These are phyloP conservation scores for Petroica traversi DNA, from an alignment of 2,113 vertebrate species.

Conservation along the genomic window DNA sequence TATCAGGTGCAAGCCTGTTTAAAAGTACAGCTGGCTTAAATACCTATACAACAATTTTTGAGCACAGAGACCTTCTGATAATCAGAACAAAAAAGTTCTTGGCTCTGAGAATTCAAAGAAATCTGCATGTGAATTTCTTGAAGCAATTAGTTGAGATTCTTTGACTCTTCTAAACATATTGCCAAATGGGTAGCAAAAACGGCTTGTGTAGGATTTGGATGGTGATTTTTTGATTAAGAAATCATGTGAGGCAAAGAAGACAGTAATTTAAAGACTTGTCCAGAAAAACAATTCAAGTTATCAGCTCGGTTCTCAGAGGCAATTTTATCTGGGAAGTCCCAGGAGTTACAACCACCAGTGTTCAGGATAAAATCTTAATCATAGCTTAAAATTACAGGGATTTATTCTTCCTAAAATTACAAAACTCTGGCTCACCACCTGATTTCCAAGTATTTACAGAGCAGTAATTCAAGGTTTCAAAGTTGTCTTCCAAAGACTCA, in stretches of 20 bases:
- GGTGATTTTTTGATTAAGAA: background rate
- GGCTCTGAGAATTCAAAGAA: background rate
- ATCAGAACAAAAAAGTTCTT: background rate
- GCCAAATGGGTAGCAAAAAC: background rate
- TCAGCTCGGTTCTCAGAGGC: background rate
- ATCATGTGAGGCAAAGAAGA: background rate
- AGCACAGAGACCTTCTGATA: background rate
- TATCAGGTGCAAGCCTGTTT: constrained; percentile 28
- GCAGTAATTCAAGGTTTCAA: background rate
- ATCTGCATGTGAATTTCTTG: background rate
- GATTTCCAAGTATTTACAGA: background rate
- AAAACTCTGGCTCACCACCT: background rate
- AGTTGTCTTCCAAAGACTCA: background rate
- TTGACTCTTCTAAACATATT: background rate
- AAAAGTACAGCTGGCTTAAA: background rate
- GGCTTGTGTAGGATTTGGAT: background rate
- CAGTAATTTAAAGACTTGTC: background rate
- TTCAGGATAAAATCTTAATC: background rate
- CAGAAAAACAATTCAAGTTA: background rate
- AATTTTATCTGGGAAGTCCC: background rate
- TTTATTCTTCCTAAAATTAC: background rate
- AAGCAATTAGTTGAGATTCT: background rate
- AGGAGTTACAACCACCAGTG: background rate
- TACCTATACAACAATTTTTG: background rate
- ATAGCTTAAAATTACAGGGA: background rate